Evolutionary conservation across 2,888 invertebrate genomes (phyloP), one percentile per base, ranked within the genome.

Genomic region (Drosophila birchii): DNA sequence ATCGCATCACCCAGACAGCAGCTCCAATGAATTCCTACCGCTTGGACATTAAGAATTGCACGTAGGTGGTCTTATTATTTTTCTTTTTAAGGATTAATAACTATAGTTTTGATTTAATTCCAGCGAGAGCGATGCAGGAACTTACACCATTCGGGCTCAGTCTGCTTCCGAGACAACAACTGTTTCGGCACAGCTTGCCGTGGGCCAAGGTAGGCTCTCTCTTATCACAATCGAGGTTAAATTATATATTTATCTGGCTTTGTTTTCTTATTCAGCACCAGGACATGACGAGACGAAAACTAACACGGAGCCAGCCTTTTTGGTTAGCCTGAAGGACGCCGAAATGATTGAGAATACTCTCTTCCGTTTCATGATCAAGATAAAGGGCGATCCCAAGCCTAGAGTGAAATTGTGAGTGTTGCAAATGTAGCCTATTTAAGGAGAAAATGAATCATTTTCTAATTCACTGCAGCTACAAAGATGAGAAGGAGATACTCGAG

Each of bases 381-480:
- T 97, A 59, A 95, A 95, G 81, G 98, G 98, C 12, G 95, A 97
- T 84, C 98, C 98, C 1, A 96, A 96, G 90, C 99, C 99, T 1
- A 95, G 95, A 76, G 95, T 99, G 53, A 95, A 95, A 92, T 98
- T 99, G 98, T 98, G 93, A 95, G 96, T 95, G 96, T 95, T 6
- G 0, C 8, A 32, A n/a, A 32, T 26, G 16, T 9, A 47, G 1
- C 14, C 0, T 1, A 9, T 1, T 5, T 3, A 36, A 29, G 14
- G 0, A 20, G 5, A 11, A n/a, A 23, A 2, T 5, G n/a, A 11
- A n/a, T n/a, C 1, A 14, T 3, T 12, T 0, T 0, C 5, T 7
- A 8, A 12, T 66, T 5, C 4, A 26, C 20, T 26, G 14, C 29
- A 98, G 98, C 93, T 97, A 94, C 91, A 98, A 98, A 91, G 95